Conservation (phyloP, 2,797 vertebrate species). For the Otolemur crassicaudatus region DNA sequence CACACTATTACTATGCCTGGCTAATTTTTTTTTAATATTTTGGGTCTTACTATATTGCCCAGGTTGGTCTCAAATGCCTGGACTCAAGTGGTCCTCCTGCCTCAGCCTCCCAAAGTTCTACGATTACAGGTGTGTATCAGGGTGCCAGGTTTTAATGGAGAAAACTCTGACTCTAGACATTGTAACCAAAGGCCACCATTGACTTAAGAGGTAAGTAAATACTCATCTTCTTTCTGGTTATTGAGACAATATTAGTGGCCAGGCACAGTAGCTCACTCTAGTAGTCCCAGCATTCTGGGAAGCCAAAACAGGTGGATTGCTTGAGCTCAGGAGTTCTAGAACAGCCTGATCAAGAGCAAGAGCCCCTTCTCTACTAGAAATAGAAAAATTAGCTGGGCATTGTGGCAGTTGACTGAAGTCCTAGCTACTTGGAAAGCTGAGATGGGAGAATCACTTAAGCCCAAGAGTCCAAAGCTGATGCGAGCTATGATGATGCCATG, state of each 20-base stretch:
- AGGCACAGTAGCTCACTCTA: too few relatives aligned
- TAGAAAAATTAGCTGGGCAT: too few relatives aligned
- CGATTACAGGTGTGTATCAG: not conserved
- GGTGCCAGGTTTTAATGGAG: not conserved
- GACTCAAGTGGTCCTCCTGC: not conserved
- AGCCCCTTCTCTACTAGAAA: too few relatives aligned
- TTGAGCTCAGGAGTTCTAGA: too few relatives aligned
- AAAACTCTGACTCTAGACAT: conserved; percentile 14
- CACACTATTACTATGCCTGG: not conserved
- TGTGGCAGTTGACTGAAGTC: too few relatives aligned
- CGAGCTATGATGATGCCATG: too few relatives aligned
- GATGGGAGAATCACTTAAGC: too few relatives aligned
- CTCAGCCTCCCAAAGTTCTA: not conserved
- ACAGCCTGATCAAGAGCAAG: too few relatives aligned
- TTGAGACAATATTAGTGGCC: not conserved
- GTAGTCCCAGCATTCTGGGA: too few relatives aligned
- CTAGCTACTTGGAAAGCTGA: too few relatives aligned
- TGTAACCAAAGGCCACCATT: not conserved
- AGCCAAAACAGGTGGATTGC: too few relatives aligned
- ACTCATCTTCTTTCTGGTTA: not conserved
- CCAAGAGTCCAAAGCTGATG: too few relatives aligned
- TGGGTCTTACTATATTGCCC: not conserved
- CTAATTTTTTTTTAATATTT: not conserved
- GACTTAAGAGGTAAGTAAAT: not conserved
- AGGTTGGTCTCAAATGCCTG: not conserved